Evolutionary conservation across 2,113 vertebrate genomes (phyloP).

Genomic region (Eidolon helvum): DNA sequence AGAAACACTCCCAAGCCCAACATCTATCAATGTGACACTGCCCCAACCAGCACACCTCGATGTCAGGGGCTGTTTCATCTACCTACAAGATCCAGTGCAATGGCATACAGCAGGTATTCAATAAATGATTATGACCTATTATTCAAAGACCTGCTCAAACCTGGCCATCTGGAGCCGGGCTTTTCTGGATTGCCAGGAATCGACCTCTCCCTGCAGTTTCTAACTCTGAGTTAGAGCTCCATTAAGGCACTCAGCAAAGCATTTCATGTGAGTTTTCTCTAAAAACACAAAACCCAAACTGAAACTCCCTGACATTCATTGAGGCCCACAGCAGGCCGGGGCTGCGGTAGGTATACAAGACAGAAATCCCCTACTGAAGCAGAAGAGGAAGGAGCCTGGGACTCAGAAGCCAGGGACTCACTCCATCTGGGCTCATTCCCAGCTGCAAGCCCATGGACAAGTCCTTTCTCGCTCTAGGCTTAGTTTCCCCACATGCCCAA

Average conservation of each 20-base stretch:
- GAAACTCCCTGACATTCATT: background rate
- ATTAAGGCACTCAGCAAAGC: slow-evolving; percentile 61
- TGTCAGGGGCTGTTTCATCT: background rate
- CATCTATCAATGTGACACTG: background rate
- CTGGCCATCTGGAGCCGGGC: slow-evolving; percentile 32
- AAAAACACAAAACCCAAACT: slow-evolving; percentile 42
- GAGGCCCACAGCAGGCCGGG: background rate
- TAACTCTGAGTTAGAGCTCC: slow-evolving; percentile 40
- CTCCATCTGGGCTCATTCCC: rapidly evolving
- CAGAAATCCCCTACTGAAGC: rapidly evolving
- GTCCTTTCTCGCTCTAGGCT: background rate
- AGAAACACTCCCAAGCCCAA: too few relatives aligned
- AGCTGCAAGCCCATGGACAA: background rate
- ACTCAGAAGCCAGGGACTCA: background rate
- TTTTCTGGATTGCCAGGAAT: slow-evolving; percentile 33
- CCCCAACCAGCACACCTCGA: background rate
- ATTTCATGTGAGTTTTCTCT: slow-evolving; percentile 47
- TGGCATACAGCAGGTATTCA: slow-evolving; percentile 55
- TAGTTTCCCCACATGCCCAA: background rate
- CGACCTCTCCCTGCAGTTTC: slow-evolving; percentile 10
- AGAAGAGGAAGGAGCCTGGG: background rate
- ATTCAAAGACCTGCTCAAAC: slow-evolving; percentile 46
- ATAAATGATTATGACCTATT: slow-evolving; percentile 46
- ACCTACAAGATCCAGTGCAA: background rate
- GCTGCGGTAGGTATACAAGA: rapidly evolving